Conservation (phyloP, 2,888 invertebrate genomes). For the Chaitophorus viminalis region DNA sequence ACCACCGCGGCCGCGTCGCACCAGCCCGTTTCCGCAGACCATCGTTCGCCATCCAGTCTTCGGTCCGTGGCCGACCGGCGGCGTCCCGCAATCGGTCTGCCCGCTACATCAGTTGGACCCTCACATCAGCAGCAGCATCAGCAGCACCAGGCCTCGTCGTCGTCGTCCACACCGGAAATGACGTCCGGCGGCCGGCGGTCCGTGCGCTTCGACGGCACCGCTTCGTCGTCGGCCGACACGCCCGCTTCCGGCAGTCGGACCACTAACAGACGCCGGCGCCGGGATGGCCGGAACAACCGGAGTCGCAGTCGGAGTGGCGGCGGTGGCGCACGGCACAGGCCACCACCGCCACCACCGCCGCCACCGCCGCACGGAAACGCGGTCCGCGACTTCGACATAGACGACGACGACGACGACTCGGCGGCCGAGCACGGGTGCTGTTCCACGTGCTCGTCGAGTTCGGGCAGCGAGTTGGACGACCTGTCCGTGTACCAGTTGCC, state of each 20-base stretch:
- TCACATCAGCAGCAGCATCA: not conserved
- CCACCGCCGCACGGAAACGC: constrained; percentile 77
- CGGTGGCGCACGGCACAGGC: constrained; percentile 70
- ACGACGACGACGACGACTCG: constrained; percentile 73
- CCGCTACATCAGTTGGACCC: not conserved
- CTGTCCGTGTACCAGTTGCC: constrained; percentile 88
- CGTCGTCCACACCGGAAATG: constrained; percentile 42
- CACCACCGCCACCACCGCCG: constrained; percentile 66
- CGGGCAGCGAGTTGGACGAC: constrained; percentile 85
- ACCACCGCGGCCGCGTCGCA: not conserved
- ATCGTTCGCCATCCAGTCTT: not conserved
- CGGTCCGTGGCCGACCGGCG: constrained; percentile 34
- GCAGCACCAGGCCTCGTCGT: constrained; percentile 24
- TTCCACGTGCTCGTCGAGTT: constrained; percentile 82
- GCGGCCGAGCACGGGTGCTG: constrained; percentile 84
- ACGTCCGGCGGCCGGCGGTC: constrained; percentile 67
- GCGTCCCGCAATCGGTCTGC: not conserved
- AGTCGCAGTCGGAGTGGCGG: constrained; percentile 69
- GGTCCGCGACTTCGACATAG: constrained; percentile 65
- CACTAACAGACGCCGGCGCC: constrained; percentile 32
- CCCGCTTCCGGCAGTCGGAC: constrained; percentile 1
- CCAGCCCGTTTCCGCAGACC: too few relatives aligned
- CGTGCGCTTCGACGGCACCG: constrained; percentile 70
- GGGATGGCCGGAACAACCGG: constrained; percentile 6
- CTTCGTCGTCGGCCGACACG: not conserved